Percentiles rank a stretch among this genome's conserved stretches.
Evolutionary conservation across 2,797 vertebrate species (phyloP).

Genomic region (Lacerta viridis): DNA sequence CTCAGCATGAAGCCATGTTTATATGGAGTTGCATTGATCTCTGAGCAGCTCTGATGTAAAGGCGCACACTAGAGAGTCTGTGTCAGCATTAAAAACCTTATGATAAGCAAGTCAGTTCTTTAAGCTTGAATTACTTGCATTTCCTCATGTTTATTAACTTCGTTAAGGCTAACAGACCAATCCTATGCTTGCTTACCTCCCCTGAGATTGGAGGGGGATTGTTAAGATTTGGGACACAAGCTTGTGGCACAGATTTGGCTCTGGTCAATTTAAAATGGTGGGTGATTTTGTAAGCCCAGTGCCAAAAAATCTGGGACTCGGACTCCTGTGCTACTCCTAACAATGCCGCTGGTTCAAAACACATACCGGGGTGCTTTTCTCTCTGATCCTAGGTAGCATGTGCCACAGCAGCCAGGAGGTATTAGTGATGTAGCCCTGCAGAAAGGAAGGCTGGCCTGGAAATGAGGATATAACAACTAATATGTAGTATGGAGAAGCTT

Average conservation of each 20-base stretch:
- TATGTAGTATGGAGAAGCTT: background rate
- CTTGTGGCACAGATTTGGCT: too few species aligned
- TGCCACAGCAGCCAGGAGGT: background rate
- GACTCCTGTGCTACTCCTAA: too few species aligned
- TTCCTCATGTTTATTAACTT: constrained; percentile 3
- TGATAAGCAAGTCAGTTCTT: constrained; percentile 1
- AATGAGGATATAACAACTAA: background rate
- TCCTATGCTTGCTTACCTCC: background rate
- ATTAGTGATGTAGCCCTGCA: background rate
- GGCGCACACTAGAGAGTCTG: background rate
- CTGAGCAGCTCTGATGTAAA: background rate
- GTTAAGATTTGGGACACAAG: too few species aligned
- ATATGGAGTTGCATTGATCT: background rate
- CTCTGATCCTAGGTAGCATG: background rate
- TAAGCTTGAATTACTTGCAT: background rate
- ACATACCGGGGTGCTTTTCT: background rate
- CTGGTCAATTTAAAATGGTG: too few species aligned
- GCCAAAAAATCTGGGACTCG: too few species aligned
- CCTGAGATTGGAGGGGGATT: background rate
- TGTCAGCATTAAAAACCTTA: background rate
- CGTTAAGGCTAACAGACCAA: background rate
- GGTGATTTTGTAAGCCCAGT: too few species aligned
- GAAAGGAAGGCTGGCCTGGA: background rate
- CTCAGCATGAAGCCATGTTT: constrained; percentile 8
- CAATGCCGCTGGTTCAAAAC: background rate